Evolutionary conservation across 2,888 invertebrate genomes (phyloP).

Genomic region (Cyclophora albipunctata): DNA sequence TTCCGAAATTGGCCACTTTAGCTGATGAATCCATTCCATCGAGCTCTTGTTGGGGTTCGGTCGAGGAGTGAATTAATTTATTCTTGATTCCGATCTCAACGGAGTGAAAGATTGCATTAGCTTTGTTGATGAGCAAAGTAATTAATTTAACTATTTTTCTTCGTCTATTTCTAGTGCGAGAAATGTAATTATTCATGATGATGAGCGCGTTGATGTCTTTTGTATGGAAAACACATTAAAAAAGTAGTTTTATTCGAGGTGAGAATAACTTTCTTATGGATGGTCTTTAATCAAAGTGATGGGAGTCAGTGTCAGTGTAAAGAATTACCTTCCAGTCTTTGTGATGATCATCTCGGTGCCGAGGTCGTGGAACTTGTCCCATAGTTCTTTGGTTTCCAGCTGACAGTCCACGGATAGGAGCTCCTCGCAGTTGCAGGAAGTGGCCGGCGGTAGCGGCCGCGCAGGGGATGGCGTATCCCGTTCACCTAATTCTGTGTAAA

Average conservation of each 20-base stretch:
- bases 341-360: constrained; percentile 99
- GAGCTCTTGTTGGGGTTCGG: constrained; percentile 56
- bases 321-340: constrained; percentile 92
- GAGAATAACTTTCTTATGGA: too few species aligned
- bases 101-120: constrained; percentile 65
- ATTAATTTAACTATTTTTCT: constrained; percentile 25
- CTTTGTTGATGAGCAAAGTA: constrained; percentile 36
- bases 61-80: constrained; percentile 66
- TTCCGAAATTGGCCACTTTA: constrained; percentile 74
- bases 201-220: constrained; percentile 2
- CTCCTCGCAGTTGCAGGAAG: constrained; percentile 88
- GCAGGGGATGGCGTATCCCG: constrained; percentile 68
- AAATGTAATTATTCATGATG: background rate
- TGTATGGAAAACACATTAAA: background rate
- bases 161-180: background rate
- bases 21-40: constrained; percentile 69
- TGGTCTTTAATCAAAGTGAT: too few species aligned
- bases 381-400: constrained; percentile 95
- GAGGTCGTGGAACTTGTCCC: constrained; percentile 96
- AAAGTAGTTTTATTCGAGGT: background rate
- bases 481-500: constrained; percentile 58
- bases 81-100: constrained; percentile 54
- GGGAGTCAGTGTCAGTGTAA: background rate
- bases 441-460: constrained; percentile 58
- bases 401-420: constrained; percentile 90